Conservation (phyloP, 2,113 vertebrate genomes). For the Tragelaphus strepsiceros region DNA sequence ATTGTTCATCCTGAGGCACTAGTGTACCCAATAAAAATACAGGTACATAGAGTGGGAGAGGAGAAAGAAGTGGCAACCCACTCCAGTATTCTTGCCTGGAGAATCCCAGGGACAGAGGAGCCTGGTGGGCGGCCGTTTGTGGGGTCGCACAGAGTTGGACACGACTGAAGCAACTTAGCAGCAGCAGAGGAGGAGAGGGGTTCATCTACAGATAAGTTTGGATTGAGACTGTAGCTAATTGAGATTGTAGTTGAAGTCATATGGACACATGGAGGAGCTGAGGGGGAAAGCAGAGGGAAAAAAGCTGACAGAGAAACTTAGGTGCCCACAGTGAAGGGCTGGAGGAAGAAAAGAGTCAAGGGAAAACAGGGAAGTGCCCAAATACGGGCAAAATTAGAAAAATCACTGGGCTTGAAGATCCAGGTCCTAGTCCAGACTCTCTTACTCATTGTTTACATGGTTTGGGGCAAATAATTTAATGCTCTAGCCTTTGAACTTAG, state of each 20-base stretch:
- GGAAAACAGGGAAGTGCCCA: neutral
- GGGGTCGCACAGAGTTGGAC: neutral
- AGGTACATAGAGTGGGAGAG: neutral
- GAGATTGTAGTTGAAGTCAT: neutral
- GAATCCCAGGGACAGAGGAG: neutral
- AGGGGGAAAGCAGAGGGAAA: neutral
- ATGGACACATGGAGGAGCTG: neutral
- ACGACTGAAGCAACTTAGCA: no score
- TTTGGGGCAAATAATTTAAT: neutral
- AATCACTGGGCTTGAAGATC: neutral
- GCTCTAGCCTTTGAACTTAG: neutral
- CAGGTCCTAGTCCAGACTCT: neutral
- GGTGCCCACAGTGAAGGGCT: neutral
- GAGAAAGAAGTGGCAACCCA: no score
- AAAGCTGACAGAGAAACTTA: neutral
- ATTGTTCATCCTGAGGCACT: neutral
- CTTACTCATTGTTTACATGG: neutral
- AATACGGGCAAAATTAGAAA: neutral
- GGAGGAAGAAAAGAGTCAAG: neutral
- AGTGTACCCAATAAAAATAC: neutral
- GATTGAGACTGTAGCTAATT: neutral
- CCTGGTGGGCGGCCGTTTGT: neutral
- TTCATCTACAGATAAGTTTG: neutral
- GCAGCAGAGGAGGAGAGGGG: neutral
- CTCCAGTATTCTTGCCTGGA: no score